Conservation (phyloP, 2,113 vertebrate genomes). For the Argyrosomus japonicus region DNA sequence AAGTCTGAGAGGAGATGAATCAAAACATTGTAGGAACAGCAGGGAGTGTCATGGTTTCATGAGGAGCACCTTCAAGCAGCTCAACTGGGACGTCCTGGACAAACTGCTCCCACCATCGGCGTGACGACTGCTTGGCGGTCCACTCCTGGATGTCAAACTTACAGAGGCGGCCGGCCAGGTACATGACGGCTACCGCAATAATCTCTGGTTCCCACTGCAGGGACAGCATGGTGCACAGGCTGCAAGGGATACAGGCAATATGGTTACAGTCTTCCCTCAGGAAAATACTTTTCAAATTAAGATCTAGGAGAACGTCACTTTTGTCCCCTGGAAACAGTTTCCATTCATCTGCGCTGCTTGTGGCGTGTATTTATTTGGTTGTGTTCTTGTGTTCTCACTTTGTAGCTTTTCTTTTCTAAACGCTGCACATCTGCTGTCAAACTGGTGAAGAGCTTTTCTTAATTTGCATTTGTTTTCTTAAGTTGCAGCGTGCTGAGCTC, state of each 20-base stretch:
- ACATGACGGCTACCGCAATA: conserved; percentile 99
- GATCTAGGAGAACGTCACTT: neutral
- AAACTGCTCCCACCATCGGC: conserved; percentile 99
- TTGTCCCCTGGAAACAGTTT: too few species aligned
- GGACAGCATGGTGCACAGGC: conserved; percentile 97
- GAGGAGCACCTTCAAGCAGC: conserved; percentile 91
- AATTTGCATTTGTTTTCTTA: too few species aligned
- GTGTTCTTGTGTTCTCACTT: too few species aligned
- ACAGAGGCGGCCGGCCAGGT: conserved; percentile 95
- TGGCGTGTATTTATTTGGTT: too few species aligned
- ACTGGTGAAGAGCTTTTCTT: too few species aligned
- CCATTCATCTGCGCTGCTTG: too few species aligned
- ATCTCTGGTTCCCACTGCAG: conserved; percentile 99
- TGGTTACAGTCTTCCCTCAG: neutral
- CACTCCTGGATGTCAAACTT: conserved; percentile 99
- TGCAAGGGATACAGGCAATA: conserved; percentile 58
- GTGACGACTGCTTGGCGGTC: conserved; percentile 95
- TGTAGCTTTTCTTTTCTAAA: too few species aligned
- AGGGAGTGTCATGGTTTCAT: rapidly evolving
- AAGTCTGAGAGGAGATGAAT: neutral
- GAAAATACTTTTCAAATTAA: neutral
- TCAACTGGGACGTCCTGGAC: conserved; percentile 98
- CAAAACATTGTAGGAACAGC: neutral
- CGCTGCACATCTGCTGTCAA: too few species aligned
- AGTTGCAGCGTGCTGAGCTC: too few species aligned